A percentile compares a stretch with the other conserved stretches of the same genome.
Conservation (phyloP, 1,140 invertebrate species). For the Drosophila suzukii region DNA sequence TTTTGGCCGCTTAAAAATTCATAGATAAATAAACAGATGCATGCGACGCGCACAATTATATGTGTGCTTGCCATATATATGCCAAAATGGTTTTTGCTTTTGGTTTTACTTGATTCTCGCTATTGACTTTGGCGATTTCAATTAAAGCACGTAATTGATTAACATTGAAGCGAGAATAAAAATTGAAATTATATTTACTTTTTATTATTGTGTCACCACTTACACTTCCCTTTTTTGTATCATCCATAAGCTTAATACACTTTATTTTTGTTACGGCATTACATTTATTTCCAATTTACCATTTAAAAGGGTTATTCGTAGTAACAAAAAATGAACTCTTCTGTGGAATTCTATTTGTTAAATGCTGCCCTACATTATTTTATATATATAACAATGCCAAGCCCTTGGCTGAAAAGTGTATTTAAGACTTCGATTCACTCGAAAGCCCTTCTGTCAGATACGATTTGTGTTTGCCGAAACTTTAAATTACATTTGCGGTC, state of each 20-base stretch:
- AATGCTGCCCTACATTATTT: neutral
- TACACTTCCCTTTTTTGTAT: neutral
- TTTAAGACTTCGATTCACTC: neutral
- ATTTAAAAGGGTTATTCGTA: too few species aligned
- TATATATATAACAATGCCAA: too few species aligned
- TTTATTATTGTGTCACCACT: constrained; percentile 56
- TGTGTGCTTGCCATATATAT: constrained; percentile 3
- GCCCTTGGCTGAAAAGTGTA: neutral
- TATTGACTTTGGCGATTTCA: constrained; percentile 79
- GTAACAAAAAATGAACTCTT: too few species aligned
- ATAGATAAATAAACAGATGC: constrained; percentile 63
- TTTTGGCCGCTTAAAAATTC: constrained; percentile 65
- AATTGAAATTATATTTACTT: constrained; percentile 77
- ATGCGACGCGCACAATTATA: constrained; percentile 16
- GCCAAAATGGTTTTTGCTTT: constrained; percentile 36
- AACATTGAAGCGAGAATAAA: constrained; percentile 62
- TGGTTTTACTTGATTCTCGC: constrained; percentile 32
- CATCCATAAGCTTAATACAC: constrained; percentile 8
- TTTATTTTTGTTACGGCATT: neutral
- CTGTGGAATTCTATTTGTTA: neutral
- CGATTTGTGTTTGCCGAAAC: constrained; percentile 13
- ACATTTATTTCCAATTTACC: neutral
- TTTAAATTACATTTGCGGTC: constrained; percentile 35
- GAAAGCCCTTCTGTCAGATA: neutral
- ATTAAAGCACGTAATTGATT: constrained; percentile 82